These are phyloP conservation scores for Pachypeltis micranthus DNA, from an alignment of 1,140 invertebrate species.

Conservation along the genomic window DNA sequence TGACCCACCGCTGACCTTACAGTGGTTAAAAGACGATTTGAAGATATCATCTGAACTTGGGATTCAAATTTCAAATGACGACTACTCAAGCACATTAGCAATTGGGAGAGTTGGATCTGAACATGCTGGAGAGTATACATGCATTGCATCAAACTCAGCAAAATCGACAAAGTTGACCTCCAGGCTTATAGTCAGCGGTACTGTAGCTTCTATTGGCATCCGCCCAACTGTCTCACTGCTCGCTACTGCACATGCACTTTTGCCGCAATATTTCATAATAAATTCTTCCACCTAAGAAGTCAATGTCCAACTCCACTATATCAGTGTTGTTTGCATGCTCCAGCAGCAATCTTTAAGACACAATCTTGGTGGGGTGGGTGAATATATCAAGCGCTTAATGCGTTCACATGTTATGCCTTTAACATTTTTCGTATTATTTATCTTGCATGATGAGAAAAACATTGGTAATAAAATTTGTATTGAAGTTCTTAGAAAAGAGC, in stretches of 20 bases:
- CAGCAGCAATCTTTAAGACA: conserved; percentile 23
- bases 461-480: too few species aligned
- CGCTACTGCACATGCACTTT: conserved; percentile 18
- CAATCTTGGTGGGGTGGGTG: neutral
- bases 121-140: conserved; percentile 63
- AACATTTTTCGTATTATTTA: too few species aligned
- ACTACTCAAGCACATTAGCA: conserved; percentile 35
- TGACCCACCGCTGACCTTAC: conserved; percentile 44
- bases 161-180: conserved; percentile 25
- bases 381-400: too few species aligned
- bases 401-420: too few species aligned
- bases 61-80: conserved; percentile 27
- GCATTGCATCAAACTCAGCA: conserved; percentile 54
- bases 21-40: conserved; percentile 49
- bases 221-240: conserved; percentile 16
- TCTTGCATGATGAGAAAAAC: too few species aligned
- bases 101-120: conserved; percentile 38
- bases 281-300: conserved; percentile 9
- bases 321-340: neutral
- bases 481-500: too few species aligned
- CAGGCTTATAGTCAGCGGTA: conserved; percentile 27
- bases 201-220: conserved; percentile 15
- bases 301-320: neutral
- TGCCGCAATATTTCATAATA: conserved; percentile 5
- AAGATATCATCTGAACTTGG: conserved; percentile 28